Evolutionary conservation across 2,888 invertebrate genomes (phyloP), one percentile per base, ranked within the genome.

Genomic region (Encarsia formosa): DNA sequence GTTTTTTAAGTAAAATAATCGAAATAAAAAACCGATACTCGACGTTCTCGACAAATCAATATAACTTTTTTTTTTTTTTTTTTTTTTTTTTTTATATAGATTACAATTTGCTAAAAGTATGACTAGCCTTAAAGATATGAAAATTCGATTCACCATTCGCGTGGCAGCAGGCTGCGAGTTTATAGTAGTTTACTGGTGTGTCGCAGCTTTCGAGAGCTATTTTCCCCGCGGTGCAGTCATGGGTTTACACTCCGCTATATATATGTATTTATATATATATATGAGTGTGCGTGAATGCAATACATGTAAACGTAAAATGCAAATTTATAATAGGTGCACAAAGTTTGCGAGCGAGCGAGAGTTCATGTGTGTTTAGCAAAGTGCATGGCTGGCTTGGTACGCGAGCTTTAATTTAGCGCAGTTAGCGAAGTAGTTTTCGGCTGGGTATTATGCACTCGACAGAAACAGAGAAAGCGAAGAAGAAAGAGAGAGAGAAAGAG

Each of bases 111-210:
- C 52, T 56, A 44, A 53, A 50, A 56, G 49, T 53, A 47, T 50
- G 52, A 50, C 50, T 50, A 48, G 49, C 45, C 49, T 52, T 44
- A 49, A 40, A 15, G n/a, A 49, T 52, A 56, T 42, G 35, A 45
- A 52, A 42, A 19, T 34, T 32, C 3, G 31, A 41, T 41, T 41
- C 16, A 32, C 35, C 22, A 43, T 23, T 53, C 45, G 37, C 46
- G 34, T 22, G 40, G 31, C 37, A 37, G 49, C 49, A 49, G 32
- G 44, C 52, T 53, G 48, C 43, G 34, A 51, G 41, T 37, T 23
- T 16, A 42, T 46, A 43, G 15, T 40, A 19, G 39, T 26, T 31
- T 2, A 29, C 16, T 41, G 19, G 8, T 3, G 23, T 37, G 11
- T 16, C 32, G 43, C 19, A n/a, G 16, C n/a, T n/a, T n/a, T n/a